Percentiles rank a stretch among this genome's conserved stretches.
These are phyloP conservation scores for Microcebus tavaratra DNA, from an alignment of 2,113 vertebrate species.

Conservation along the genomic window DNA sequence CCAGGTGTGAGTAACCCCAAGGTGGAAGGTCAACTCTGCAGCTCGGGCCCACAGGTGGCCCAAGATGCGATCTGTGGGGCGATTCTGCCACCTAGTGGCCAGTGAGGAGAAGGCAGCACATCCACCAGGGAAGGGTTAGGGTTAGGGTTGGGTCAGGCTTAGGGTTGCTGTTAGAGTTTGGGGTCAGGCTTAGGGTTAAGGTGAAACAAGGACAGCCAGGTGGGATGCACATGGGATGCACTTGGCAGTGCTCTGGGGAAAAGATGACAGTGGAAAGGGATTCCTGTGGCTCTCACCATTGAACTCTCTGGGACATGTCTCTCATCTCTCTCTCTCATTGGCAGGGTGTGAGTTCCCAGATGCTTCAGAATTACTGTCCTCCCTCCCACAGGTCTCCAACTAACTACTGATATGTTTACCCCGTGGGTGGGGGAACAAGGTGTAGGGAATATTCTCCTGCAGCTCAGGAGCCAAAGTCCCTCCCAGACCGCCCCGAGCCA, in stretches of 20 bases:
- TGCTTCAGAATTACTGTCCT: neutral
- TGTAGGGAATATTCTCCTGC: rapidly evolving
- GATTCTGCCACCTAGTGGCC: slow-evolving; percentile 42
- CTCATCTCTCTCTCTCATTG: neutral
- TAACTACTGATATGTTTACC: neutral
- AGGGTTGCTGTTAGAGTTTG: too few relatives aligned
- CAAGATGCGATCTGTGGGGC: neutral
- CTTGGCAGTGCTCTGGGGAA: neutral
- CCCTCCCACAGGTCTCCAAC: neutral
- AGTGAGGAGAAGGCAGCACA: rapidly evolving
- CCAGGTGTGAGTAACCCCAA: neutral
- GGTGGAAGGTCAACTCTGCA: rapidly evolving
- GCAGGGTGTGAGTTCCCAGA: too few relatives aligned
- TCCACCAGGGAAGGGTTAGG: rapidly evolving
- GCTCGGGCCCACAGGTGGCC: rapidly evolving
- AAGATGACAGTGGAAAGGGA: neutral
- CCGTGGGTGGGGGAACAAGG: neutral
- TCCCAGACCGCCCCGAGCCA: neutral
- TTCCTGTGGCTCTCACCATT: neutral
- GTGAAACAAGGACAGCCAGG: neutral
- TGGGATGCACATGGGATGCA: rapidly evolving
- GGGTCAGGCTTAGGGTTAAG: too few relatives aligned
- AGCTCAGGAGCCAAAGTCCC: neutral
- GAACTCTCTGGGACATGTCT: neutral
- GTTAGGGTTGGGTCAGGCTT: too few relatives aligned